Conservation (phyloP, 2,797 vertebrate genomes). For the Mus spretus region DNA sequence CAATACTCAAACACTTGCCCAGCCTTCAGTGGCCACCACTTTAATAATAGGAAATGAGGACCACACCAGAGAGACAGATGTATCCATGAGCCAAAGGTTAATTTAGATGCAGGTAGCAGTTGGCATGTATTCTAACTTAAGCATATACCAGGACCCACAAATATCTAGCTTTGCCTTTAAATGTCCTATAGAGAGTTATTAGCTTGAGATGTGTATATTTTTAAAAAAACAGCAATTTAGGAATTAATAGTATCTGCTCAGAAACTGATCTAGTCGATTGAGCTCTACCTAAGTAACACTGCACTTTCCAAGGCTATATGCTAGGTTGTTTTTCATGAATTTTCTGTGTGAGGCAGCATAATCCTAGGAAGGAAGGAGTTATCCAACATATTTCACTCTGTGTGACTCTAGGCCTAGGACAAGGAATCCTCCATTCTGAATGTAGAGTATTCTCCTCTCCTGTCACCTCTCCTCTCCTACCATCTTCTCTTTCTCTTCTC, state of each 20-base stretch:
- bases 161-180: conserved; percentile 5
- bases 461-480: background rate
- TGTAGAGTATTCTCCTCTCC: background rate
- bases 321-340: background rate
- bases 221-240: background rate
- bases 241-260: background rate
- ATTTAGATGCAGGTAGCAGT: background rate
- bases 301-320: conserved; percentile 34
- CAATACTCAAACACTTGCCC: background rate
- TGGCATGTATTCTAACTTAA: background rate
- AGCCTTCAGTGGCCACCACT: background rate
- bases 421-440: background rate
- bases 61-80: too few species aligned
- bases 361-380: background rate
- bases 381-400: background rate
- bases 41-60: background rate
- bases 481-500: background rate
- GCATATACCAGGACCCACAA: background rate
- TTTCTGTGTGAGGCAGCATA: background rate
- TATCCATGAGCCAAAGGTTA: background rate
- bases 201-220: conserved; percentile 23
- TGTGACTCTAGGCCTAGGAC: background rate
- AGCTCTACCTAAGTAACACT: background rate
- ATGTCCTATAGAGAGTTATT: background rate
- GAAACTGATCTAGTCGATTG: background rate